Percentiles rank a stretch among this genome's conserved stretches.
Conservation (phyloP, 1,140 invertebrate species). For the Scaptomyza pallida region DNA sequence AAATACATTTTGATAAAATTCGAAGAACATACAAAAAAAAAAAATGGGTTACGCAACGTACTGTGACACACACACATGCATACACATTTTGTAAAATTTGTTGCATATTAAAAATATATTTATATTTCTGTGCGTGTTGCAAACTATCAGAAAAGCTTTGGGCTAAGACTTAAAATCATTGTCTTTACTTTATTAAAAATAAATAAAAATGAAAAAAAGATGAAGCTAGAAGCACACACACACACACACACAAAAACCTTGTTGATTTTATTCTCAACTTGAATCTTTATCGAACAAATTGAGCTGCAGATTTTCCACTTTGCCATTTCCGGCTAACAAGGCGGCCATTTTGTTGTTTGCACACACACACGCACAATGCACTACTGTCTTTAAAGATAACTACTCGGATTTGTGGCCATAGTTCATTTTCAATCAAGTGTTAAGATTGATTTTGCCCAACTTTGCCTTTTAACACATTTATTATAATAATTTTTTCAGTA, state of each 20-base stretch:
- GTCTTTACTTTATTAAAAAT: background rate
- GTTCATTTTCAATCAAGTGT: constrained; percentile 13
- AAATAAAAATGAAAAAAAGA: background rate
- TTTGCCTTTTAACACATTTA: background rate
- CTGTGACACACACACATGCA: too few species aligned
- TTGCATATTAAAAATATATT: constrained; percentile 14
- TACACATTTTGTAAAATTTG: background rate
- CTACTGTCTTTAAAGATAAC: constrained; percentile 16
- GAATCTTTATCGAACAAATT: constrained; percentile 46
- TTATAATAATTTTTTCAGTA: background rate
- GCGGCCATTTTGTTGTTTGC: constrained; percentile 35
- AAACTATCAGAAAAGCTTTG: constrained; percentile 9
- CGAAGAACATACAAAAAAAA: too few species aligned
- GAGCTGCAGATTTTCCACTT: constrained; percentile 66
- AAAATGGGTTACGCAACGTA: too few species aligned
- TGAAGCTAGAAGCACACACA: too few species aligned
- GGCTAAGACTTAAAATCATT: too few species aligned
- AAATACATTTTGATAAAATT: too few species aligned
- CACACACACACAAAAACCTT: background rate
- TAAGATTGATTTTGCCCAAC: constrained; percentile 12
- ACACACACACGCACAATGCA: constrained; percentile 2
- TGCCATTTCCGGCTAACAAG: constrained; percentile 56
- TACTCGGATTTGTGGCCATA: background rate
- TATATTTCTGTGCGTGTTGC: constrained; percentile 16
- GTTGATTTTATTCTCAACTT: constrained; percentile 1